phyloP scores from a whole-genome alignment of 2,113 vertebrate genomes.

The Madoqua kirkii region DNA sequence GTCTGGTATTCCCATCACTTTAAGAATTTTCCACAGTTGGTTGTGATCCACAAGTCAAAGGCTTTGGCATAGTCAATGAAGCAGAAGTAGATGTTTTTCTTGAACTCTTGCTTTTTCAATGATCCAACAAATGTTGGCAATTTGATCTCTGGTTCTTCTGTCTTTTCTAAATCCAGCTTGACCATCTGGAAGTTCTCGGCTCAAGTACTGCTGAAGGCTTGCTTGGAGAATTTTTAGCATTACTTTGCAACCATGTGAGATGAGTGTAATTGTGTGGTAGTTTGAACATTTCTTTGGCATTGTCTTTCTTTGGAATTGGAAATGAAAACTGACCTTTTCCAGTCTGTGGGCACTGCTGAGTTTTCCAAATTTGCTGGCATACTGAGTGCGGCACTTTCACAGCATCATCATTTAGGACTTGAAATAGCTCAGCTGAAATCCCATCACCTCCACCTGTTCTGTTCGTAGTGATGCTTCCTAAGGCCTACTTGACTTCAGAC shows the following conservation, averaged over 20 bases:
- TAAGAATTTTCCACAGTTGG: not conserved
- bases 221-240: not conserved
- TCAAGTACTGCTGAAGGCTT: not conserved
- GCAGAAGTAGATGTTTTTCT: not conserved
- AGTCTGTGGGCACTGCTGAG: not conserved
- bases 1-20: not conserved
- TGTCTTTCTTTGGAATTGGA: not conserved
- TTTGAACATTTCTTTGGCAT: not conserved
- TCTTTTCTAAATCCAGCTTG: not conserved
- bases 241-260: not conserved
- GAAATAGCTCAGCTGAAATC: not conserved
- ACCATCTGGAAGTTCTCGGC: not conserved
- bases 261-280: not conserved
- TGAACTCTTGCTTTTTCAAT: not conserved
- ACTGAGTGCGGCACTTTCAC: not conserved
- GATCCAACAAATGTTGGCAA: not conserved
- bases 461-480: not conserved
- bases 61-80: not conserved
- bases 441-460: not conserved
- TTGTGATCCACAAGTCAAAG: not conserved
- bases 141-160: not conserved
- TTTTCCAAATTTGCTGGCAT: not conserved
- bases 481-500: not conserved
- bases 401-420: not conserved
- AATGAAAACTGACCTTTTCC: not conserved